Evolutionary conservation across 2,888 invertebrate genomes (phyloP).

Genomic region (Mantis religiosa): DNA sequence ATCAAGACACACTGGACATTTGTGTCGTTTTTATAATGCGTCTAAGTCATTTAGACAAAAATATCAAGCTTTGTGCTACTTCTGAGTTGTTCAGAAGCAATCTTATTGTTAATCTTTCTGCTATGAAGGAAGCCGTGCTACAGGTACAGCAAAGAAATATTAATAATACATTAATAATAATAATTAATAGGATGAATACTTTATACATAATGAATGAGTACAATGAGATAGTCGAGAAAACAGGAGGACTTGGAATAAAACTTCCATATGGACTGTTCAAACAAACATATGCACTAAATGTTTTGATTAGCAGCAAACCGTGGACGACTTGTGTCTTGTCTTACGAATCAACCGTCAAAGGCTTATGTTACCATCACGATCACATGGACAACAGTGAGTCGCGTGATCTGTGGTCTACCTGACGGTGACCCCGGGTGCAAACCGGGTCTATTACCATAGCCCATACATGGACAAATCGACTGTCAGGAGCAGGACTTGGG

Average conservation of each 20-base stretch:
- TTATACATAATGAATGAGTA: slow-evolving; percentile 12
- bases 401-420: background rate
- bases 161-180: background rate
- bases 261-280: background rate
- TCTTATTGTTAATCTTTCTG: background rate
- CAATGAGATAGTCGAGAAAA: background rate
- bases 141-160: slow-evolving; percentile 6
- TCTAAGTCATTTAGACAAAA: background rate
- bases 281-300: background rate
- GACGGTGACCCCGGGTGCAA: background rate
- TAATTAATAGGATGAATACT: slow-evolving; percentile 18
- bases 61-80: background rate
- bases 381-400: background rate
- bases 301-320: background rate
- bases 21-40: background rate
- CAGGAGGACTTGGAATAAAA: background rate
- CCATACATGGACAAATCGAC: background rate
- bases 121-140: slow-evolving; percentile 14
- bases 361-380: background rate
- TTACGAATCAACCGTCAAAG: background rate
- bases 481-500: background rate
- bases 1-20: background rate
- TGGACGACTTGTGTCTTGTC: background rate
- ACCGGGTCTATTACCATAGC: background rate
- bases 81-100: background rate